Evolutionary conservation across 1,140 invertebrate genomes (phyloP).

Genomic region (Drosophila mauritiana): DNA sequence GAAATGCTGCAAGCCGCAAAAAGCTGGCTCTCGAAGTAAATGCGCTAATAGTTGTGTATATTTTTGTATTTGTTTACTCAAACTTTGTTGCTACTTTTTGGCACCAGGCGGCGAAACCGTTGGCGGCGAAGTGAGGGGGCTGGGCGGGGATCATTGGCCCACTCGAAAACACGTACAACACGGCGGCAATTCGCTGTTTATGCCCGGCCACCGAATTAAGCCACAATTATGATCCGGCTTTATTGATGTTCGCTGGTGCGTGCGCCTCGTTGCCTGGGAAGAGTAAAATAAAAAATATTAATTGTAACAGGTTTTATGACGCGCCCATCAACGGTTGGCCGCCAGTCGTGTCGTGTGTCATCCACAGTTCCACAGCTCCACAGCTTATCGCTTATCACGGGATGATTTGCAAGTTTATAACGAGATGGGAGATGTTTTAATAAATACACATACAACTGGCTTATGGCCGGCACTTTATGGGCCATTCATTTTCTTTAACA

Average conservation of each 20-base stretch:
- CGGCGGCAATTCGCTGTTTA: conserved; percentile 18
- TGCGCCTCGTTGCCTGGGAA: conserved; percentile 17
- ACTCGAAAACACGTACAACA: conserved; percentile 53
- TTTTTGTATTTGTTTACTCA: conserved; percentile 17
- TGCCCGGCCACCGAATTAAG: conserved; percentile 38
- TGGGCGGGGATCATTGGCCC: conserved; percentile 22
- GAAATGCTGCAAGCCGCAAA: conserved; percentile 42
- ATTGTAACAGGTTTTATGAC: conserved; percentile 66
- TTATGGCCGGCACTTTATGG: conserved; percentile 19
- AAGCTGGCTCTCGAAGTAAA: conserved; percentile 25
- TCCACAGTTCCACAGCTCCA: neutral
- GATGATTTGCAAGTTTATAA: conserved; percentile 27
- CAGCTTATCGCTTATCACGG: conserved; percentile 6
- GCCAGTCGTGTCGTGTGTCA: conserved; percentile 29
- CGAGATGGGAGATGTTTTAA: conserved; percentile 9
- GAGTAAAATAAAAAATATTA: conserved; percentile 22
- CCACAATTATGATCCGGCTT: conserved; percentile 47
- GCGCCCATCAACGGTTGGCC: conserved; percentile 18
- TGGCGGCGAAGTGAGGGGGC: conserved; percentile 4
- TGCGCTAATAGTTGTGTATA: conserved; percentile 28
- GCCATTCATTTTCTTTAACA: conserved; percentile 7
- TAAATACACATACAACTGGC: neutral
- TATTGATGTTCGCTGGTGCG: conserved; percentile 37
- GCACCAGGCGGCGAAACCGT: conserved; percentile 62
- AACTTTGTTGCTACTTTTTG: conserved; percentile 45